Evolutionary conservation across 2,113 vertebrate genomes (phyloP), one percentile per base, ranked within the genome.

Genomic region (Caranx melampygus): DNA sequence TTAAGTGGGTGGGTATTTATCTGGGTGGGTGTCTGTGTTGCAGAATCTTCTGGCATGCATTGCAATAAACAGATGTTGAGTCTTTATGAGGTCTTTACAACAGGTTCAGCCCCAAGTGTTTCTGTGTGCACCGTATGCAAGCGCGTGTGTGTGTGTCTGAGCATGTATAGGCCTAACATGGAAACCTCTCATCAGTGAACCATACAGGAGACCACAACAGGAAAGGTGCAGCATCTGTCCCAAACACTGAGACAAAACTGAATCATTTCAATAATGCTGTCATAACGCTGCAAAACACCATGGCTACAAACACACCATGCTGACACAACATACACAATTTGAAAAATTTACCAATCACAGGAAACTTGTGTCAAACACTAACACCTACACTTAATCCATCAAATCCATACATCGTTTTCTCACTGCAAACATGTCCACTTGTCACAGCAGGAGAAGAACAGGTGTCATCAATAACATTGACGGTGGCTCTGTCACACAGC

Each of bases 1-100:
- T 60, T 63, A 35, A 60, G 64, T 31, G 52, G 60, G 75, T 68
- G 76, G 79, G 78, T 75, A 33, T 87, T 82, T 68, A 86, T 75
- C 65, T 60, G 71, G 68, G 87, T 78, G 81, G 62, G 80, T 81
- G 88, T 87, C 79, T 81, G 65, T 85, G 78, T 65, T 75, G 80
- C 80, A 84, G 63, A 88, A 86, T 88, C 60, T 18, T 34, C 76
- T 79, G 77, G 77, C 69, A 63, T 75, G 75, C 64, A 44, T 88
- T 62, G 86, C 71, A 84, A 84, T 89, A 86, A 93, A 88, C 90
- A 93, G 90, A 92, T 92, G 88, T 93, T 49, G 87, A 79, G 66
- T 37, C 83, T 93, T 94, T 93, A 93, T 83, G 88, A 88, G 88
- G 75, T 91, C 87, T 89, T 89, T 88, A 91, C 85, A 86, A 89